phyloP scores from a whole-genome alignment of 92 coral and sea anemone genomes.

The Phenganax subtilis region DNA sequence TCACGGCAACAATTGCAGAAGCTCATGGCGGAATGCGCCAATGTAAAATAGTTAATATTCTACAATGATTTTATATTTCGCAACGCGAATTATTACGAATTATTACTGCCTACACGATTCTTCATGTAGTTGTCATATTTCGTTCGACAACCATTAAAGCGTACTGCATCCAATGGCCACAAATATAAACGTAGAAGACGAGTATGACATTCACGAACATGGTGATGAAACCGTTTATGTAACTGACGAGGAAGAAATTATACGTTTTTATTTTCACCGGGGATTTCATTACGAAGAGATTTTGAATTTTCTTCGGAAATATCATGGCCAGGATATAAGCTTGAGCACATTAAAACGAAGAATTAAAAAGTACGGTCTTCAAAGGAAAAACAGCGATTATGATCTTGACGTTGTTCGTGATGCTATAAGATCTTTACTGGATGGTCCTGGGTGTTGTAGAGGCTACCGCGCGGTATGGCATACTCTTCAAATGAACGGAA shows the following conservation, averaged over 20 bases:
- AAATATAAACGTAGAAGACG: not conserved
- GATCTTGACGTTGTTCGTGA: conserved; percentile 42
- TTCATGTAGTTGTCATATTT: not conserved
- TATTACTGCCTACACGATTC: not conserved
- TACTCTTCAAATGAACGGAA: conserved; percentile 35
- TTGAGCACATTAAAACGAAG: conserved; percentile 39
- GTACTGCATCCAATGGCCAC: not conserved
- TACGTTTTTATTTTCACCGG: conserved; percentile 19
- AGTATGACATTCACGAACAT: not conserved
- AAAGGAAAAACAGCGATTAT: conserved; percentile 12
- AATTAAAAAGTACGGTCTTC: conserved; percentile 34
- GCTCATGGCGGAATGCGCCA: not conserved
- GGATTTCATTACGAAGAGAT: conserved; percentile 28
- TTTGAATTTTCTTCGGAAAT: conserved; percentile 41
- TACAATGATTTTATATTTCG: no score
- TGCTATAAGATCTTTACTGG: conserved; percentile 29
- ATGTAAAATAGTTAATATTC: no score
- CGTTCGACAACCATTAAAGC: no score
- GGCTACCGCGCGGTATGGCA: conserved; percentile 53
- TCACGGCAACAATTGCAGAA: not conserved
- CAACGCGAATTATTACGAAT: not conserved
- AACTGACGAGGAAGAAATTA: conserved; percentile 11
- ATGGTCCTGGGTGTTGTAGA: conserved; percentile 50
- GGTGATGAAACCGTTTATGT: not conserved
- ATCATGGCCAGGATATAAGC: conserved; percentile 42